Evolutionary conservation across 2,797 vertebrate species (phyloP).

Genomic region (Betta splendens): DNA sequence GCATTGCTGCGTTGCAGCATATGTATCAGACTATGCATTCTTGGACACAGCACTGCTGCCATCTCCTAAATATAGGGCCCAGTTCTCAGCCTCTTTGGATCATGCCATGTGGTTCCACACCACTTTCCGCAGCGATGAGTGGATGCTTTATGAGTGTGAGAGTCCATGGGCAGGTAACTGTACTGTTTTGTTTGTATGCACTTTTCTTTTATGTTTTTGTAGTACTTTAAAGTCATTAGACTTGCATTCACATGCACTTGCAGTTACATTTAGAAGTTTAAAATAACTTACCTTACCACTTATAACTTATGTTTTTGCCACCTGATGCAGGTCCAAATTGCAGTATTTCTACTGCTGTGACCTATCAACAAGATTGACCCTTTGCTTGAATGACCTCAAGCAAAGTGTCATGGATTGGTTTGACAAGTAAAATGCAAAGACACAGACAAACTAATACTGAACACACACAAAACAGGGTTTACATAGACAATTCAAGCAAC

Average conservation of each 20-base stretch:
- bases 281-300: too few species aligned
- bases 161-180: conserved; percentile 92
- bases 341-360: not conserved
- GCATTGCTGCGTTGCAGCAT: conserved; percentile 95
- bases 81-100: conserved; percentile 89
- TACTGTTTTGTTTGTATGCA: not conserved
- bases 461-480: too few species aligned
- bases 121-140: conserved; percentile 92
- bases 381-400: too few species aligned
- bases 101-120: conserved; percentile 98
- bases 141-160: conserved; percentile 96
- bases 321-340: not conserved
- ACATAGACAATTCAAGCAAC: too few species aligned
- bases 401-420: too few species aligned
- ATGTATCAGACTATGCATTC: conserved; percentile 92
- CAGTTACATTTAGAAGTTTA: too few species aligned
- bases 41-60: conserved; percentile 87
- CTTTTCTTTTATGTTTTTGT: too few species aligned
- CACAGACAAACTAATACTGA: too few species aligned
- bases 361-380: too few species aligned
- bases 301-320: not conserved
- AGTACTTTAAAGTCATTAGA: too few species aligned
- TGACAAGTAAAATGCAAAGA: too few species aligned
- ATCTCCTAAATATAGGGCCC: conserved; percentile 66
- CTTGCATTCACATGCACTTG: too few species aligned